phyloP scores from a whole-genome alignment of 2,797 vertebrate species.

The Hyperoplus immaculatus region DNA sequence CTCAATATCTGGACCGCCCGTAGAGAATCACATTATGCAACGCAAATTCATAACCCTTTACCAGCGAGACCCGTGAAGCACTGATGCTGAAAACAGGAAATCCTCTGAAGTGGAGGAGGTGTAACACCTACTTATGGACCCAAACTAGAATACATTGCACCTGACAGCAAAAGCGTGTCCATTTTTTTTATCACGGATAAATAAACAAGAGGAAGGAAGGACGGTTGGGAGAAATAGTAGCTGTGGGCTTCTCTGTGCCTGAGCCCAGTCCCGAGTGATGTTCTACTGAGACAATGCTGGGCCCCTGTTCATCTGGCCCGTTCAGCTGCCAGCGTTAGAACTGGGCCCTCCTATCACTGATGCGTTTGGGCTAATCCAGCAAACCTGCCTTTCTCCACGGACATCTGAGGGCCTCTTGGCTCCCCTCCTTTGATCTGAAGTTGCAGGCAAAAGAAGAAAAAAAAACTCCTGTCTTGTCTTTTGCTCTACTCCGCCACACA shows the following conservation, averaged over 20 bases:
- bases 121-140: conserved; percentile 47
- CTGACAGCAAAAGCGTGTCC: conserved; percentile 46
- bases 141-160: conserved; percentile 53
- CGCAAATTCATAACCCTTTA: conserved; percentile 53
- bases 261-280: conserved; percentile 38
- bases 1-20: conserved; percentile 35
- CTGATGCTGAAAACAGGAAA: conserved; percentile 43
- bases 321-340: conserved; percentile 51
- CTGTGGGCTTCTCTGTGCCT: conserved; percentile 17
- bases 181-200: conserved; percentile 59
- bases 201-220: conserved; percentile 37
- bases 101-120: conserved; percentile 41
- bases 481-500: conserved; percentile 44
- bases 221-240: not conserved
- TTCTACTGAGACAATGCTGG: conserved; percentile 52
- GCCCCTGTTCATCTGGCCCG: conserved; percentile 44
- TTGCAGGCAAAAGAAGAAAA: conserved; percentile 44
- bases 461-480: conserved; percentile 42
- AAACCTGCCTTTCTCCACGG: conserved; percentile 67
- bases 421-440: conserved; percentile 71
- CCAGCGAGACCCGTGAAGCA: conserved; percentile 31
- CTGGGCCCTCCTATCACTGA: conserved; percentile 62
- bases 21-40: conserved; percentile 50
- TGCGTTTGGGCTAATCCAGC: conserved; percentile 71
- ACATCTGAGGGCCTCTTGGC: conserved; percentile 62